A percentile compares a stretch with the other conserved stretches of the same genome.
phyloP scores from a whole-genome alignment of 35 echinoderm and acorn worm species.

The Apostichopus californicus region DNA sequence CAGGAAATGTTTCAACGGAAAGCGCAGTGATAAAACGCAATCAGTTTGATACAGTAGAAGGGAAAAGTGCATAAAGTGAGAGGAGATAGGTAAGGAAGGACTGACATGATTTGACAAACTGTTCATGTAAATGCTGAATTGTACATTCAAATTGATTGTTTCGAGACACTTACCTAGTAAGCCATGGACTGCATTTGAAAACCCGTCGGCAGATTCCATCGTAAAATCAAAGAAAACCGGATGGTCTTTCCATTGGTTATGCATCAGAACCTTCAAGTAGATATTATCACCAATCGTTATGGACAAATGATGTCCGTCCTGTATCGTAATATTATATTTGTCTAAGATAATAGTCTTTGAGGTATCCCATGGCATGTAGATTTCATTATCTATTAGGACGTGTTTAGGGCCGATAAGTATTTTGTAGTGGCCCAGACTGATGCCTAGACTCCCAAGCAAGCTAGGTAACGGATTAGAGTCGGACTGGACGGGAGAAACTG shows the following conservation, averaged over 20 bases:
- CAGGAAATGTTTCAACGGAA: too few species aligned
- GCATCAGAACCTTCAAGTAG: not conserved
- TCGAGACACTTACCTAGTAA: not conserved
- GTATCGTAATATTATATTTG: slow-evolving; percentile 27
- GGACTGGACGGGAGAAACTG: not conserved
- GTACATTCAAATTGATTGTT: too few species aligned
- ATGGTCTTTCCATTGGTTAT: not conserved
- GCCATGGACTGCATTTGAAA: slow-evolving; percentile 21
- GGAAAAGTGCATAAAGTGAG: too few species aligned
- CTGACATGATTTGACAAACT: too few species aligned
- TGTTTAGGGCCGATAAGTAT: not conserved
- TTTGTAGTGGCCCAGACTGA: not conserved
- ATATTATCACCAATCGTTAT: not conserved
- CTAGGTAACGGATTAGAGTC: not conserved
- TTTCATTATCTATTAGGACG: slow-evolving; percentile 2
- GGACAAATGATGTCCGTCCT: slow-evolving; percentile 1
- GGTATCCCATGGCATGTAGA: slow-evolving; percentile 12
- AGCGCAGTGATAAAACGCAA: too few species aligned
- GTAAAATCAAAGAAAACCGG: slow-evolving; percentile 15
- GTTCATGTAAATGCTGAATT: too few species aligned
- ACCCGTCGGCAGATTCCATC: not conserved
- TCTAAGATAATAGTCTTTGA: not conserved
- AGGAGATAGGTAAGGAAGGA: too few species aligned
- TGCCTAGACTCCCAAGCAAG: slow-evolving; percentile 11
- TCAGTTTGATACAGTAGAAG: too few species aligned